Percentiles rank a stretch among this genome's conserved stretches.
phyloP scores from a whole-genome alignment of 2,888 invertebrate genomes.

The Tetheella fluctuosa region DNA sequence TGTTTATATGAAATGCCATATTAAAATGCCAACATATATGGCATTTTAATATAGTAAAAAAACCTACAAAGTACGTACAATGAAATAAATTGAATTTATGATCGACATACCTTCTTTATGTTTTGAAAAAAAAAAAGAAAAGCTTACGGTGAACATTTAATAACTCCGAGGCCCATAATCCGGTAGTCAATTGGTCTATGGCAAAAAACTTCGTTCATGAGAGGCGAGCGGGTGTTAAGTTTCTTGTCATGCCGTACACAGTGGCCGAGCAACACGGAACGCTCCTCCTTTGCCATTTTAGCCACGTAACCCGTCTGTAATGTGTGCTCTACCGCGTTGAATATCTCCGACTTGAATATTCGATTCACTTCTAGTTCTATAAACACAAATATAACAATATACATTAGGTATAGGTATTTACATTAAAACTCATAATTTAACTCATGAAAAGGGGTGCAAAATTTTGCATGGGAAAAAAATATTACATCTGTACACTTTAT shows the following conservation, averaged over 20 bases:
- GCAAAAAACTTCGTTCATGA: conserved; percentile 84
- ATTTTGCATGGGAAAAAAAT: no score
- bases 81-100: no score
- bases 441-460: no score
- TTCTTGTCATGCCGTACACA: conserved; percentile 81
- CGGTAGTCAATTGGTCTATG: conserved; percentile 84
- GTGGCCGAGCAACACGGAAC: conserved; percentile 80
- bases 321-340: conserved; percentile 82
- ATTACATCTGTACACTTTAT: no score
- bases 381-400: conserved; percentile 16
- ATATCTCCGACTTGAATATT: conserved; percentile 84
- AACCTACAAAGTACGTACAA: no score
- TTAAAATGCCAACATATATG: no score
- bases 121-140: not conserved
- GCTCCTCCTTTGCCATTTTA: conserved; percentile 77
- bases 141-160: conserved; percentile 62
- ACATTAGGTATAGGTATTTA: no score
- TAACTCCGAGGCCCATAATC: conserved; percentile 81
- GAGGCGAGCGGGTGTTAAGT: conserved; percentile 83
- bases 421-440: no score
- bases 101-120: no score
- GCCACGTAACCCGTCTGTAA: conserved; percentile 63
- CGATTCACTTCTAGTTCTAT: conserved; percentile 86
- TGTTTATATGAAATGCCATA: no score
- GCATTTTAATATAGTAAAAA: no score